Evolutionary conservation across 2,113 vertebrate species (phyloP).

Genomic region (Cacatua alba): DNA sequence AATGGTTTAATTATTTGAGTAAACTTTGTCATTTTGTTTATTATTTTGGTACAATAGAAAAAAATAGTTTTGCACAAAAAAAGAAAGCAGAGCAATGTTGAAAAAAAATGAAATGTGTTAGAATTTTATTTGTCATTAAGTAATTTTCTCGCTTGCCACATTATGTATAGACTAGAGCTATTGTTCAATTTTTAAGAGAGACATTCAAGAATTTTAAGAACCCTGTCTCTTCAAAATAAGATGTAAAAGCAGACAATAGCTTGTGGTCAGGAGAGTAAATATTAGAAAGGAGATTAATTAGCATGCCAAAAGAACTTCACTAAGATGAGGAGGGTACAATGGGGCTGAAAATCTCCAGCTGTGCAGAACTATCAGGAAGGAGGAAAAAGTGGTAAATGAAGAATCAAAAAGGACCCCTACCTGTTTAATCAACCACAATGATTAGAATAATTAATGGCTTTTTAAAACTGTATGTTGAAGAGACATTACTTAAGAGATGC

Average conservation of each 20-base stretch:
- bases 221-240: slow-evolving; percentile 33
- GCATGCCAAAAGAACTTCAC: slow-evolving; percentile 53
- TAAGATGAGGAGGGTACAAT: slow-evolving; percentile 27
- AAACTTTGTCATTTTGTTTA: background rate
- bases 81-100: background rate
- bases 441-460: slow-evolving; percentile 8
- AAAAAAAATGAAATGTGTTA: background rate
- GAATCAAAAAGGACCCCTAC: slow-evolving; percentile 1
- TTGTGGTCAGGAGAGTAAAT: slow-evolving; percentile 42
- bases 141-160: background rate
- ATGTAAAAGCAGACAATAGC: slow-evolving; percentile 47
- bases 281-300: slow-evolving; percentile 61
- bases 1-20: background rate
- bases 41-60: background rate
- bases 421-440: background rate
- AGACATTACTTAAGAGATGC: background rate
- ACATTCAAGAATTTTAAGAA: slow-evolving; percentile 27
- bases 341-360: slow-evolving; percentile 43
- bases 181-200: slow-evolving; percentile 30
- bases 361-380: slow-evolving; percentile 9
- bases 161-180: background rate
- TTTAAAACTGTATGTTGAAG: background rate
- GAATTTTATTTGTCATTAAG: background rate
- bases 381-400: slow-evolving; percentile 19
- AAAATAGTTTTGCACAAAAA: background rate